phyloP scores from a whole-genome alignment of 2,113 vertebrate species.

The Erpornis zantholeuca region DNA sequence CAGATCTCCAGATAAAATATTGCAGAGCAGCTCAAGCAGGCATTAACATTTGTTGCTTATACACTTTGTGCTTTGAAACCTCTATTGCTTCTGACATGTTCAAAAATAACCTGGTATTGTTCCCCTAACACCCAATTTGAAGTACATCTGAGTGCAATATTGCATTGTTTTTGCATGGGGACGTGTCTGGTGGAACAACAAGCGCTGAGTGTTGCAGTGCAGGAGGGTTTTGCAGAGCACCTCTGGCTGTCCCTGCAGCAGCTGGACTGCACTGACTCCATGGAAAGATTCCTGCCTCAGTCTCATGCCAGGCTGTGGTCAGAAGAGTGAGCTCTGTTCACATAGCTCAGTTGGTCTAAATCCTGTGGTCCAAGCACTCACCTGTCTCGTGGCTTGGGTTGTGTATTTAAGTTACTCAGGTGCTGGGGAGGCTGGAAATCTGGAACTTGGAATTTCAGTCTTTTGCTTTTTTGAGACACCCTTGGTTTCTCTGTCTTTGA shows the following conservation, averaged over 20 bases:
- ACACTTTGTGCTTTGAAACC: background rate
- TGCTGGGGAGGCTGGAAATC: background rate
- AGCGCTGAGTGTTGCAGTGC: background rate
- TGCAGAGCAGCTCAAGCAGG: background rate
- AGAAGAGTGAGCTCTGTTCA: background rate
- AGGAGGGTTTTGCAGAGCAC: background rate
- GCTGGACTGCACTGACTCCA: no score
- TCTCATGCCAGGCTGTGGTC: background rate
- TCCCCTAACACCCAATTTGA: background rate
- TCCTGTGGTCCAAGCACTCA: background rate
- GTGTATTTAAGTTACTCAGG: fast-evolving
- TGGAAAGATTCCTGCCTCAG: background rate
- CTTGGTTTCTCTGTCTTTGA: background rate
- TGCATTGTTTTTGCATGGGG: background rate
- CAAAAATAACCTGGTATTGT: background rate
- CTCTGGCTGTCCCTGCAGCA: fast-evolving
- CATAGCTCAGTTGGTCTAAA: background rate
- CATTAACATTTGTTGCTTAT: background rate
- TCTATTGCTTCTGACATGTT: background rate
- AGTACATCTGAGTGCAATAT: background rate
- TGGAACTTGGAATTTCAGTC: background rate
- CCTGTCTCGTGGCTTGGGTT: background rate
- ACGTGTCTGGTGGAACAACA: background rate
- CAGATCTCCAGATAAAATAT: constrained; percentile 4
- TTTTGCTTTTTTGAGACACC: background rate